These are phyloP conservation scores for Etheostoma perlongum DNA, from an alignment of 2,797 vertebrate species.

Conservation along the genomic window DNA sequence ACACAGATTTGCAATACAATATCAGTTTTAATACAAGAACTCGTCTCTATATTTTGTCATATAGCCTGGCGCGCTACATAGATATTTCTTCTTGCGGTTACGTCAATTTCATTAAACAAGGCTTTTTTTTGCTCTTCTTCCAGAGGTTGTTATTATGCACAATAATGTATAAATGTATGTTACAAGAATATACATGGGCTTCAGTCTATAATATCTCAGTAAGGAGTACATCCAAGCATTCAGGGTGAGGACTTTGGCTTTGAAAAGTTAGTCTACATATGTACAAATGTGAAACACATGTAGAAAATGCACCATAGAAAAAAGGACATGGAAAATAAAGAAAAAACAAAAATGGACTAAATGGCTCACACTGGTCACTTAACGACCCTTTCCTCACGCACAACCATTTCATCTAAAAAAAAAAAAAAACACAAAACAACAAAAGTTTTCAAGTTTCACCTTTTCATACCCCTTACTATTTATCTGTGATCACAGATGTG, in stretches of 20 bases:
- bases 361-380: slow-evolving; percentile 66
- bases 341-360: slow-evolving; percentile 53
- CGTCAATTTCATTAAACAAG: slow-evolving; percentile 84
- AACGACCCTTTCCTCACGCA: slow-evolving; percentile 56
- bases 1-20: slow-evolving; percentile 65
- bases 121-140: slow-evolving; percentile 66
- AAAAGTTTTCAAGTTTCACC: slow-evolving; percentile 78
- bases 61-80: slow-evolving; percentile 71
- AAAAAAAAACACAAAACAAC: slow-evolving; percentile 20
- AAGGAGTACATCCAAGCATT: slow-evolving; percentile 87
- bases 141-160: slow-evolving; percentile 84
- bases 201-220: slow-evolving; percentile 82
- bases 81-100: slow-evolving; percentile 71
- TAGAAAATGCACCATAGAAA: slow-evolving; percentile 73
- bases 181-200: slow-evolving; percentile 87
- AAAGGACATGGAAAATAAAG: slow-evolving; percentile 40
- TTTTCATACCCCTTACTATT: slow-evolving; percentile 62
- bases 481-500: slow-evolving; percentile 60
- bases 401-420: slow-evolving; percentile 59
- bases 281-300: slow-evolving; percentile 77
- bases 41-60: slow-evolving; percentile 58
- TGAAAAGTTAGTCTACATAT: slow-evolving; percentile 85
- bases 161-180: slow-evolving; percentile 87
- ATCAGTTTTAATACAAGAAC: slow-evolving; percentile 60
- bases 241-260: slow-evolving; percentile 87